phyloP scores from a whole-genome alignment of 2,888 invertebrate species.

The Melanostoma scalare region DNA sequence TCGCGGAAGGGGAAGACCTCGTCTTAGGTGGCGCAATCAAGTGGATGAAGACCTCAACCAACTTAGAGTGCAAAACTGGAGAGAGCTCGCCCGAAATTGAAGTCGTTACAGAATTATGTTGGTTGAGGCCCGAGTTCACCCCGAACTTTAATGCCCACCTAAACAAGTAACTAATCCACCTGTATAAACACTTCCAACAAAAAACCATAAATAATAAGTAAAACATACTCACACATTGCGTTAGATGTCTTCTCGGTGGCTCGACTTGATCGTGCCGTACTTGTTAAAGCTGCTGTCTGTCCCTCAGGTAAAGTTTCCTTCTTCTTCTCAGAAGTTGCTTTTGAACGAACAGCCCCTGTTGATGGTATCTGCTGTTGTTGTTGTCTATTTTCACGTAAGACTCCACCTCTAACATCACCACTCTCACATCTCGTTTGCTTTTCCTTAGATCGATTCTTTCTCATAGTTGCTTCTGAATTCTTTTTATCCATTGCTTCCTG shows the following conservation, averaged over 20 bases:
- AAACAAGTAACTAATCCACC: too few species aligned
- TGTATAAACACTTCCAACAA: neutral
- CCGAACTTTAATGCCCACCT: too few species aligned
- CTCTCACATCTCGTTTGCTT: neutral
- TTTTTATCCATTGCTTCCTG: neutral
- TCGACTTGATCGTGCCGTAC: constrained; percentile 43
- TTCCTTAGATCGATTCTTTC: neutral
- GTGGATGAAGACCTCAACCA: too few species aligned
- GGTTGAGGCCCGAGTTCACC: too few species aligned
- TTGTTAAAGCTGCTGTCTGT: constrained; percentile 42
- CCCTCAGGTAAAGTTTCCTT: neutral
- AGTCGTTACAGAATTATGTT: too few species aligned
- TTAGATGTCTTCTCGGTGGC: constrained; percentile 49
- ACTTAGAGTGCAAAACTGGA: too few species aligned
- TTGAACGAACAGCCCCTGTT: constrained; percentile 3
- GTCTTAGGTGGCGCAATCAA: too few species aligned
- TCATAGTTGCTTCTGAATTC: constrained; percentile 12
- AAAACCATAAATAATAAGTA: neutral
- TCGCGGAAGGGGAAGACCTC: too few species aligned
- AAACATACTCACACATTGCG: constrained; percentile 65
- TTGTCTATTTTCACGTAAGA: constrained; percentile 31
- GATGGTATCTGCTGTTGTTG: constrained; percentile 1
- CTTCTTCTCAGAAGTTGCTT: constrained; percentile 49
- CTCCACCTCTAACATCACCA: neutral
- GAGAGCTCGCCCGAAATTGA: too few species aligned